Evolutionary conservation across 2,888 invertebrate genomes (phyloP), one percentile per base, ranked within the genome.

Genomic region (Epistrophe grossulariae): DNA sequence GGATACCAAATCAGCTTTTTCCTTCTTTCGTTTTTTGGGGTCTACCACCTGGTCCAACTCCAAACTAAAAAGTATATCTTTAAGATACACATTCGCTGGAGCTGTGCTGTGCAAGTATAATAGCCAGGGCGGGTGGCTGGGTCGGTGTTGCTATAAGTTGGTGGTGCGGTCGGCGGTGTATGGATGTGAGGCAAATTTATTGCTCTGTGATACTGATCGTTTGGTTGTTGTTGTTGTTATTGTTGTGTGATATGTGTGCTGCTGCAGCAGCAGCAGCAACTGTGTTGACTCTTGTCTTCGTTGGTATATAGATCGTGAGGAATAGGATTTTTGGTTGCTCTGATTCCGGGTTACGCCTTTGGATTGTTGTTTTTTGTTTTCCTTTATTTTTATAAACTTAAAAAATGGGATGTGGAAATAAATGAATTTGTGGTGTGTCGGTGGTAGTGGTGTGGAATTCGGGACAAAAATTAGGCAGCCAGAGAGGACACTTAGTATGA

Each of bases 331-430:
- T 76, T 48, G 45, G 60, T 83, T 76, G 79, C 79, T 76, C 82
- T 79, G 79, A 87, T 82, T 87, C 87, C 87, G 87, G 87, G 87
- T 82, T 68, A 87, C 87, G 87, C 87, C 87, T 87, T 87, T 40
- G 74, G 71, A 48, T 52, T 68, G 72, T 68, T 24, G 19, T 50
- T 59, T 48, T 17, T 45, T 57, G 35, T 60, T 28, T 24, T 70
- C 35, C 13, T 19, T 55, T 55, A 40, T 19, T 0, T 9, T 17
- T 6, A 1, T 7, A 28, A 28, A 31, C 1, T 8, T 8, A 48
- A n/a, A 52, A 35, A 40, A 50, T 28, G 28, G 62, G 35, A 48
- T 64, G 64, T 45, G 52, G 50, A 45, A 77, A 57, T 77, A 57
- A 66, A 64, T 76, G 24, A 62, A 52, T n/a, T 52, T 13, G n/a